Evolutionary conservation across 2,888 invertebrate genomes (phyloP), one percentile per base, ranked within the genome.

Genomic region (Hedya salicella): DNA sequence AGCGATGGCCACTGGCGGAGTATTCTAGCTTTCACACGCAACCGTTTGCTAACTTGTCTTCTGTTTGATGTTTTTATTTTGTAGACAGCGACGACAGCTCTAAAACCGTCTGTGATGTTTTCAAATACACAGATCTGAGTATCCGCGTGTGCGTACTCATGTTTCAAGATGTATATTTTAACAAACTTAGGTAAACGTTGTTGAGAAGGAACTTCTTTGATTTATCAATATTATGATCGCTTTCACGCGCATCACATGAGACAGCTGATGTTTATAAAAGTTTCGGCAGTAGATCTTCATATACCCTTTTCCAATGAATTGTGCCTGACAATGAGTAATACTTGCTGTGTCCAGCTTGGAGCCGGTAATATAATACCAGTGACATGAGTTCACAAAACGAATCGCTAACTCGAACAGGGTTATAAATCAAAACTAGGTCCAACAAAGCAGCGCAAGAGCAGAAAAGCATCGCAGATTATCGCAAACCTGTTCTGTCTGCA

Each of bases 381-480:
- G 49, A 54, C 60, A 61, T 40, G 60, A 54, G 66, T 42, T 61
- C 46, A 52, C 64, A 60, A 65, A 65, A 61, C 54, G 48, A 61
- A 60, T 61, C 40, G 40, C 60, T 54, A 66, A 61, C 54, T 61
- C 19, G 48, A 61, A 42, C 61, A 69, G 67, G 67, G 68, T 63
- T 72, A 74, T 81, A 82, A 81, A 82, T 80, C 78, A 78, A 76
- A 77, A 69, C 71, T 70, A 73, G 76, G 74, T 73, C 72, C 73
- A 75, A 77, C 76, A 77, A 78, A 83, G 71, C 78, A 73, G 71
- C 69, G 74, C 63, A 50, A 67, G 49, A 54, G 67, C 63, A 62
- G 63, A 63, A 63, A 50, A 71, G 78, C 78, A 77, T 75, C 75
- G 77, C 79, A 80, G 85, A 85, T 85, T 80, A 84, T 80, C 77